Conservation (phyloP, 1,140 invertebrate genomes). For the Drosophila oshimai region DNA sequence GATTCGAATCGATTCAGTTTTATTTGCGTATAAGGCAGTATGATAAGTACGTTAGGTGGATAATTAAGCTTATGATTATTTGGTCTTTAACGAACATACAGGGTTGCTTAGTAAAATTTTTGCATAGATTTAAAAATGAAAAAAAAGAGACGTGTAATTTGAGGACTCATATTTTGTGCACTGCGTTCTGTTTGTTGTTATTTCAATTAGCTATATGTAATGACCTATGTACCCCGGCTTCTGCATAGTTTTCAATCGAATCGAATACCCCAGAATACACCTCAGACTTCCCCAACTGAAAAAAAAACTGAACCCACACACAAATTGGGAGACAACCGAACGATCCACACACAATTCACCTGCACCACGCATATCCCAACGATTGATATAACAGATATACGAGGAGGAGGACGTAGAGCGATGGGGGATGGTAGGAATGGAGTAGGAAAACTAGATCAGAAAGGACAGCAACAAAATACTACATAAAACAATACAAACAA, state of each 20-base stretch:
- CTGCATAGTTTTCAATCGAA: conserved; percentile 27
- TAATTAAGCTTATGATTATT: conserved; percentile 57
- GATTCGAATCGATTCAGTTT: not conserved
- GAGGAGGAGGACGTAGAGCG: not conserved
- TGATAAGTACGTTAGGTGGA: conserved; percentile 46
- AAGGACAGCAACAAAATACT: conserved; percentile 6
- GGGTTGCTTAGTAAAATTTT: conserved; percentile 80
- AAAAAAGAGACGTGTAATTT: conserved; percentile 14
- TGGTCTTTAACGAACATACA: conserved; percentile 69
- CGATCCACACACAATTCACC: conserved; percentile 57
- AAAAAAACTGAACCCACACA: conserved; percentile 1
- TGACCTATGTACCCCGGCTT: conserved; percentile 25
- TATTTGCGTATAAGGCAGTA: conserved; percentile 31
- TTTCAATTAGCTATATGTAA: conserved; percentile 42
- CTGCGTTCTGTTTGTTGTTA: conserved; percentile 60
- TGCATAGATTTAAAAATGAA: conserved; percentile 53
- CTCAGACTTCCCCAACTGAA: not conserved
- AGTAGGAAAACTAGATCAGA: conserved; percentile 13
- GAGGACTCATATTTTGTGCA: conserved; percentile 50
- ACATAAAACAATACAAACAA: conserved; percentile 30
- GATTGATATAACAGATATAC: conserved; percentile 39
- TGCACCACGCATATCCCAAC: conserved; percentile 79
- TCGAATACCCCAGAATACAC: conserved; percentile 1
- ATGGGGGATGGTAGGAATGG: not conserved
- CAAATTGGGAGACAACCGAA: conserved; percentile 18